Evolutionary conservation across 2,888 invertebrate species (phyloP), one percentile per base, ranked within the genome.

Genomic region (Alviniconcha strummeri): DNA sequence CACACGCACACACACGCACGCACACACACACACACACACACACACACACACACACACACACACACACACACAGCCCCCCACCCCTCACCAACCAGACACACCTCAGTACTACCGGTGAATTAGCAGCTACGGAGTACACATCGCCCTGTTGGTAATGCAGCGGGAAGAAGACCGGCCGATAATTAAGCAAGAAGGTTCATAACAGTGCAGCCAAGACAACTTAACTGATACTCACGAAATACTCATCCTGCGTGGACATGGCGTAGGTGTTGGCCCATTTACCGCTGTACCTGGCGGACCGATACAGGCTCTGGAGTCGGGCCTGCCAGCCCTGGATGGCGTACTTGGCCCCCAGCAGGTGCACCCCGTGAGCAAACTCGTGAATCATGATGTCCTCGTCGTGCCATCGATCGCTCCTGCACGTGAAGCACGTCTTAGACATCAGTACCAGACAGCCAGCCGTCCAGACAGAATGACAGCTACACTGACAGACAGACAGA

Each of bases 311-410:
- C 7, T 84, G 55, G 13, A 90, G 84, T 8, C 88, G 74, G 11
- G 69, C 15, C 56, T 89, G 85, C 85, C 88, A 90, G 8, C 86
- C 87, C 4, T 84, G 54, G 19, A 90, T 85, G n/a, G 83, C 88
- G 76, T 87, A 86, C 52, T 83, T 86, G 5, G 88, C 88, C 4
- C 85, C 90, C n/a, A 90, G 84, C 1, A 87, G 67, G 76, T 90
- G 89, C 7, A 88, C 84, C 5, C 88, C 90, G 67, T 90, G 90
- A 6, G 88, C 76, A n/a, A 86, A 84, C 84, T 90, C 89, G 83
- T 90, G 90, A 1, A 90, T 81, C 15, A 88, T 75, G 52, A 89
- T 90, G 81, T 90, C 90, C 69, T 90, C 88, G 5, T 67, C 75
- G 67, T 79, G 74, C 56, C 84, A 86, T 36, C 86, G 84, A 80